Evolutionary conservation across 2,797 vertebrate species (phyloP).

Genomic region (Champsocephalus esox): DNA sequence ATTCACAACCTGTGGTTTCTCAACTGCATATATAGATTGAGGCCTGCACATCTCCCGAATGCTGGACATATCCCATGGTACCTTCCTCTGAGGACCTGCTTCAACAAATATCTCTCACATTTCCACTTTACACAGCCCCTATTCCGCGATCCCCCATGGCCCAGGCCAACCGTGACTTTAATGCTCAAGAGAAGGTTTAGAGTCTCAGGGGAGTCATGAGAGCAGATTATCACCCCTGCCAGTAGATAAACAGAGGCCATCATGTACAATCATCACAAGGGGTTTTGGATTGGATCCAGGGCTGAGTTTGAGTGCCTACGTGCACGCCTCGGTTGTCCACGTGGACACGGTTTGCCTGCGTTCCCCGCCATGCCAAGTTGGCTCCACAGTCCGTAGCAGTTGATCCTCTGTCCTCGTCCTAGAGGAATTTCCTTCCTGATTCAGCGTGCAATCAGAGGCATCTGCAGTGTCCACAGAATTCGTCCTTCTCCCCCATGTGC

Average conservation of each 20-base stretch:
- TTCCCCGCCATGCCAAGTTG: constrained; percentile 49
- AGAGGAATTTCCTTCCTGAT: constrained; percentile 79
- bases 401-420: constrained; percentile 59
- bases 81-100: constrained; percentile 1
- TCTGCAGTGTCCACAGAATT: constrained; percentile 73
- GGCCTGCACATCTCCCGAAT: constrained; percentile 11
- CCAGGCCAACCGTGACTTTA: constrained; percentile 34
- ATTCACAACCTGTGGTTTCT: neutral
- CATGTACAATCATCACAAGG: constrained; percentile 50
- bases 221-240: constrained; percentile 71
- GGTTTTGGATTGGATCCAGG: constrained; percentile 50
- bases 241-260: constrained; percentile 67
- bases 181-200: constrained; percentile 52
- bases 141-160: constrained; percentile 16
- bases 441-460: constrained; percentile 75
- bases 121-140: constrained; percentile 19
- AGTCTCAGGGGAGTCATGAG: constrained; percentile 55
- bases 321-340: constrained; percentile 13
- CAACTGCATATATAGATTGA: constrained; percentile 5
- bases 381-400: constrained; percentile 28
- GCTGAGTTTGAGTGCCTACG: constrained; percentile 25
- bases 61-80: constrained; percentile 23
- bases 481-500: constrained; percentile 41
- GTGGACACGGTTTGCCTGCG: constrained; percentile 25
- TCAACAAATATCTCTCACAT: constrained; percentile 28